Evolutionary conservation across 2,888 invertebrate species (phyloP), one percentile per base, ranked within the genome.

Genomic region (Drepana falcataria): DNA sequence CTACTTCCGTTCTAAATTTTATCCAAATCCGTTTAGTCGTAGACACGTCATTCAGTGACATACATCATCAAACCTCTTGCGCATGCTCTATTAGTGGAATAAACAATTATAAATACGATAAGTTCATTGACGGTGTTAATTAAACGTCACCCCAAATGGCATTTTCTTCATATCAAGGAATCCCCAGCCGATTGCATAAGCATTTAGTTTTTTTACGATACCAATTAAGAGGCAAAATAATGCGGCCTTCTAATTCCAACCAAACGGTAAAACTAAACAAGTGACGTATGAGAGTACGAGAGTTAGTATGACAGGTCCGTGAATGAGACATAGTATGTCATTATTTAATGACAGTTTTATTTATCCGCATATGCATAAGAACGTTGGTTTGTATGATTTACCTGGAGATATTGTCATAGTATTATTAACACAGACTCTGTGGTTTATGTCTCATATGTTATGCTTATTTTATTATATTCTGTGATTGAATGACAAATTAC

Each of bases 371-470:
- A 21, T 21, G 21, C 37, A 9, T 49, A 21, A 35, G 21, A 4
- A 35, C 37, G n/a, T 47, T 49, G 55, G 58, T 55, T 52, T 59
- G 47, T 56, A 58, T 58, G 52, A 58, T 54, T 58, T 57, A 59
- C 60, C 55, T 55, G 44, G 53, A 5, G 48, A 53, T 44, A 35
- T 33, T 33, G 49, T 49, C 47, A 54, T 51, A 6, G 35, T 48
- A 40, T 41, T 7, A 35, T 51, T 48, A 35, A 51, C 34, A 34
- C 40, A 33, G 37, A 5, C 6, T 6, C 37, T 34, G 51, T 40
- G 51, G 51, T 41, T 40, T 41, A 40, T 49, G 49, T 49, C n/a
- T n/a, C 4, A 49, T 49, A 35, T 49, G n/a, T n/a, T 49, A 49
- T 35, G 49, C 35, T 9, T 49, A 49, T 49, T 49, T 51, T 40